Evolutionary conservation across 2,888 invertebrate species (phyloP).

Genomic region (Dryobotodes eremita): DNA sequence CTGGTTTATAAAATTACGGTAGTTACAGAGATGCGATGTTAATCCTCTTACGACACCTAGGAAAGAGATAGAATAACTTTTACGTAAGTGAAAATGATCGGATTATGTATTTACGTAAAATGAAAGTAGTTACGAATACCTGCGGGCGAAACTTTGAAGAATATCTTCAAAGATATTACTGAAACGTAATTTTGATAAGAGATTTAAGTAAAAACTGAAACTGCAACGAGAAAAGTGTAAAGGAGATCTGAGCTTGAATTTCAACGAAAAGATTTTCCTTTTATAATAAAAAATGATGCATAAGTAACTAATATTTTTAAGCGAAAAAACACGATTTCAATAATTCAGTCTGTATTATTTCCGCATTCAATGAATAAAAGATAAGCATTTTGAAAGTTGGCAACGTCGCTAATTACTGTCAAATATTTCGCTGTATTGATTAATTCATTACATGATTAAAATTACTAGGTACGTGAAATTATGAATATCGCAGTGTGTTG

Average conservation of each 20-base stretch:
- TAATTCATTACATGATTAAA: no score
- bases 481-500: no score
- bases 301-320: neutral
- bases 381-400: neutral
- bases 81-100: slow-evolving; percentile 36
- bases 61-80: slow-evolving; percentile 15
- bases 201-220: neutral
- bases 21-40: neutral
- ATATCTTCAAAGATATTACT: neutral
- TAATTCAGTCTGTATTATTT: neutral
- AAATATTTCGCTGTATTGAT: neutral
- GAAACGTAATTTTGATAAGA: neutral
- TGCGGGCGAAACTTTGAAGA: neutral
- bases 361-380: neutral
- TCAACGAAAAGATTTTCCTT: neutral
- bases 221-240: neutral
- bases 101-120: slow-evolving; percentile 24
- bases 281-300: neutral
- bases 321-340: no score
- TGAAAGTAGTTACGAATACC: slow-evolving; percentile 4
- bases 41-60: slow-evolving; percentile 7
- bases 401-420: neutral
- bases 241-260: neutral
- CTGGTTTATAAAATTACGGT: slow-evolving; percentile 18
- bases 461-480: no score